Evolutionary conservation across 1,140 invertebrate species (phyloP).

Genomic region (Teleopsis dalmanni): DNA sequence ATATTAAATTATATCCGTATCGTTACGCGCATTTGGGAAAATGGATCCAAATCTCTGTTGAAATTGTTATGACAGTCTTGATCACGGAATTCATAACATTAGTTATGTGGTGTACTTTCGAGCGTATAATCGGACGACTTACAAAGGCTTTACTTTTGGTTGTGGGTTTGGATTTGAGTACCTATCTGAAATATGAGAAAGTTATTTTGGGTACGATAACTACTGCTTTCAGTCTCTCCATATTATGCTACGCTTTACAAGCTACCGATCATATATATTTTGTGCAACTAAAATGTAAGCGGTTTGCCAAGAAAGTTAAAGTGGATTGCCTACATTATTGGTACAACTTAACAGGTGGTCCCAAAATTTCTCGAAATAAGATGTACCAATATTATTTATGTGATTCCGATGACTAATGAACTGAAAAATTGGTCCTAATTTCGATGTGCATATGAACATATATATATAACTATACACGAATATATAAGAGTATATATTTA

Average conservation of each 20-base stretch:
- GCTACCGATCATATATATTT: slow-evolving; percentile 12
- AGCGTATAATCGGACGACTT: slow-evolving; percentile 6
- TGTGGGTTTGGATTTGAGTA: background rate
- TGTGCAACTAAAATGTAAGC: slow-evolving; percentile 2
- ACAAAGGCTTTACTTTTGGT: slow-evolving; percentile 4
- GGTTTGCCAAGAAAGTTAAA: background rate
- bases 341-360: too few relatives aligned
- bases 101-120: slow-evolving; percentile 12
- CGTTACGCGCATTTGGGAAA: slow-evolving; percentile 12
- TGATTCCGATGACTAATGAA: too few relatives aligned
- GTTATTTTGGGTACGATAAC: slow-evolving; percentile 8
- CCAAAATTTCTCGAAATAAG: too few relatives aligned
- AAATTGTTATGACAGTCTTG: slow-evolving; percentile 7
- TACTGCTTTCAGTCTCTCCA: slow-evolving; percentile 5
- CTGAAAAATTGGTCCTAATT: too few relatives aligned
- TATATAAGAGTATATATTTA: too few relatives aligned
- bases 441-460: too few relatives aligned
- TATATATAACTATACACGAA: too few relatives aligned
- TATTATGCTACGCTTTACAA: slow-evolving; percentile 8
- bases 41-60: slow-evolving; percentile 6
- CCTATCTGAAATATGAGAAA: slow-evolving; percentile 3
- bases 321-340: too few relatives aligned
- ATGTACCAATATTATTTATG: too few relatives aligned
- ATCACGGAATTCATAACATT: slow-evolving; percentile 9
- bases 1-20: slow-evolving; percentile 7